Base-by-base conservation (phyloP, 1,140 invertebrate genomes). In the Hylaeus volcanicus region DNA sequence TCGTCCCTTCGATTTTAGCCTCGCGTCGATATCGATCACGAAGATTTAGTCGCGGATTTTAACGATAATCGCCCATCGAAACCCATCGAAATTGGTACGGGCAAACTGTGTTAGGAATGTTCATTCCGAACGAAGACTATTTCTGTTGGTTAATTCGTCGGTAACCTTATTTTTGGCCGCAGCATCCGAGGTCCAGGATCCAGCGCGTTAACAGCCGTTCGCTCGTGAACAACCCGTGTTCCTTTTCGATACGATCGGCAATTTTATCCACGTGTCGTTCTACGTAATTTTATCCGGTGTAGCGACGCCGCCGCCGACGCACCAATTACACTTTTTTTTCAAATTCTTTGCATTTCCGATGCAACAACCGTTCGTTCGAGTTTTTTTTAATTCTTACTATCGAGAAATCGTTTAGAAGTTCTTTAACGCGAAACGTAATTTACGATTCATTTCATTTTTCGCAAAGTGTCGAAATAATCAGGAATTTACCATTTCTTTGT, bases 111-210 rank as follows among this genome's bases (percentile, higher is more conserved):
- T 85, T 83, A 85, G 75, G 45, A 84, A 85, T 80, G 87, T 88
- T 73, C 82, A 76, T 84, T 84, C 76, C 41, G 80, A 84, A 88
- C 83, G 71, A 37, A 65, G 68, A 88, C 90, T 91, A 91, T 91
- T 91, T 91, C 88, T 90, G 88, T 89, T 85, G 89, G 86, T 88
- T 89, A 89, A 91, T 89, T 90, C 86, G 86, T 74, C 75, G 82
- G 84, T 86, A 73, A 88, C 84, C 81, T 89, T 91, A 91, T 91
- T 91, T 91, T 91, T 83, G 88, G 89, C 85, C 78, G 58, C 82
- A 89, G 84, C 88, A 78, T 85, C 84, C 53, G 85, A 87, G 86
- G 76, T 91, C 89, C 85, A 84, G 90, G 88, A 90, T 91, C 85
- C 88, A 90, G 89, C 58, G 61, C 63, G 56, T 64, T 79, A 77